phyloP scores from a whole-genome alignment of 1,140 invertebrate genomes.

The Idris sp. region DNA sequence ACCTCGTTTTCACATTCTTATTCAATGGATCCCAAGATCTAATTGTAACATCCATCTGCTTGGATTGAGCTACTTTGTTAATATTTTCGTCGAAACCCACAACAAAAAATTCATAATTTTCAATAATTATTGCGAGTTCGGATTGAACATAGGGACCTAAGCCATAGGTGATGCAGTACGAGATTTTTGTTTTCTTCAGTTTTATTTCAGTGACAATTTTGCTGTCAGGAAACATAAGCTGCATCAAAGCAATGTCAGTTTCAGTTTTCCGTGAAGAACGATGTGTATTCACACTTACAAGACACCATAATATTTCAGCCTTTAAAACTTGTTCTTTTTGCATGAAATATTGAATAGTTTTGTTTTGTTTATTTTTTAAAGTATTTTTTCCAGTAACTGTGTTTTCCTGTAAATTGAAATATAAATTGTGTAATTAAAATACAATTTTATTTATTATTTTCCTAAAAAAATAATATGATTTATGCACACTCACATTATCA shows the following conservation, averaged over 20 bases:
- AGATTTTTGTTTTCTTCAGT: conserved; percentile 13
- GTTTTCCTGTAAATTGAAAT: too few species aligned
- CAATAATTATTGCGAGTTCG: neutral
- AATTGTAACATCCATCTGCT: conserved; percentile 42
- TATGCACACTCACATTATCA: too few species aligned
- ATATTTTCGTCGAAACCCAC: conserved; percentile 16
- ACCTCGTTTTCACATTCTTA: conserved; percentile 17
- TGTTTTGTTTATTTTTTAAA: too few species aligned
- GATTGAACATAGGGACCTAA: conserved; percentile 1
- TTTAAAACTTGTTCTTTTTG: too few species aligned
- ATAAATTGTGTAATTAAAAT: too few species aligned
- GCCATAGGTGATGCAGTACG: conserved; percentile 8
- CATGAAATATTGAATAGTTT: too few species aligned
- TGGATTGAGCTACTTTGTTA: neutral
- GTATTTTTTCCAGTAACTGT: too few species aligned
- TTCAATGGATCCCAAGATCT: conserved; percentile 29
- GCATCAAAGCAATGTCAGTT: neutral
- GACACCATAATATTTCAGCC: too few species aligned
- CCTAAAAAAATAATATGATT: too few species aligned
- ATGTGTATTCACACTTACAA: too few species aligned
- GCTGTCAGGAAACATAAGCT: neutral
- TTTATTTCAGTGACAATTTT: conserved; percentile 10
- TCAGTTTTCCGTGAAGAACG: too few species aligned
- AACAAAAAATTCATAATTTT: neutral
- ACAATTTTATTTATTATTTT: too few species aligned